Percentiles rank a stretch among this genome's conserved stretches.
phyloP scores from a whole-genome alignment of 2,888 invertebrate species.

The Cryptophagus acutangulus region DNA sequence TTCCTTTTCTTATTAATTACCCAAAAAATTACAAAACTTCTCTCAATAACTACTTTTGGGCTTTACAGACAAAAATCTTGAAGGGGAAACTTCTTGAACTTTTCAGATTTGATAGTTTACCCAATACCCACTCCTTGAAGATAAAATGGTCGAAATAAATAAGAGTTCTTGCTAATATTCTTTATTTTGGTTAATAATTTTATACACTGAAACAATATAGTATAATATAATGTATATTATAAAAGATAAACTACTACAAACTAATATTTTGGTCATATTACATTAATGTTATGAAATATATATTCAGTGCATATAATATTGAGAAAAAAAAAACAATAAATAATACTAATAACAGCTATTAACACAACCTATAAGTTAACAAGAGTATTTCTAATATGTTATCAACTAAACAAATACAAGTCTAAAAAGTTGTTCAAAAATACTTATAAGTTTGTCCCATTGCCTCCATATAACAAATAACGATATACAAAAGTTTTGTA shows the following conservation, averaged over 20 bases:
- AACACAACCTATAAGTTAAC: slow-evolving; percentile 16
- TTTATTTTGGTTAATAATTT: too few species aligned
- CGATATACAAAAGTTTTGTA: slow-evolving; percentile 10
- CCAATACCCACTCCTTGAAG: too few species aligned
- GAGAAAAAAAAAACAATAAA: slow-evolving; percentile 6
- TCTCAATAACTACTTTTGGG: too few species aligned
- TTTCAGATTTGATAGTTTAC: too few species aligned
- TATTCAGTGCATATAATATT: slow-evolving; percentile 8
- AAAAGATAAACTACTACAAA: slow-evolving; percentile 13
- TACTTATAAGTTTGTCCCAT: slow-evolving; percentile 11
- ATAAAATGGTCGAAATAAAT: too few species aligned
- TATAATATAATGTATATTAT: background rate
- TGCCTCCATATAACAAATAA: slow-evolving; percentile 8
- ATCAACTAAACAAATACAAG: slow-evolving; percentile 10
- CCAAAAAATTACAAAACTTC: too few species aligned
- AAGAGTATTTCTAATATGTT: slow-evolving; percentile 10
- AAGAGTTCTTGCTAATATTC: too few species aligned
- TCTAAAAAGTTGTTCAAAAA: slow-evolving; percentile 4
- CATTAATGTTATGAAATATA: slow-evolving; percentile 4
- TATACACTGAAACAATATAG: slow-evolving; percentile 7
- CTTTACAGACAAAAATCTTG: too few species aligned
- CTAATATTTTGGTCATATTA: slow-evolving; percentile 22
- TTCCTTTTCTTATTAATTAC: too few species aligned
- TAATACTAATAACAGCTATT: slow-evolving; percentile 13
- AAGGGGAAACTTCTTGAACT: too few species aligned